Evolutionary conservation across 2,888 invertebrate genomes (phyloP).

Genomic region (Camponotus fellah): DNA sequence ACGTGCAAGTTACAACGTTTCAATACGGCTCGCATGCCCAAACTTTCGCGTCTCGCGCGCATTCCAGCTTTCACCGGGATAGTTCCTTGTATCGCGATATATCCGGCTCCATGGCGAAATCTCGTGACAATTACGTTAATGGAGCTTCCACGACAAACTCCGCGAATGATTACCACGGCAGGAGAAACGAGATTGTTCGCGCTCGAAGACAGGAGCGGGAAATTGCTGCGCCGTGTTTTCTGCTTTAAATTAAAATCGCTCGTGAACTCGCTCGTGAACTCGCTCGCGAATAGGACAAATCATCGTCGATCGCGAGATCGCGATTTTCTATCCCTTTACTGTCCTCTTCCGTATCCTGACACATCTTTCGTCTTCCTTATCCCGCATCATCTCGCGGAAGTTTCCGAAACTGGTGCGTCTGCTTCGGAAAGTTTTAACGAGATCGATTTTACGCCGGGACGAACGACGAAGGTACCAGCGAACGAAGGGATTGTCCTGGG

Average conservation of each 20-base stretch:
- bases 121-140: conserved; percentile 56
- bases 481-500: conserved; percentile 62
- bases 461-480: conserved; percentile 50
- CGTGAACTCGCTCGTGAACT: conserved; percentile 14
- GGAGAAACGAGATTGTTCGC: conserved; percentile 59
- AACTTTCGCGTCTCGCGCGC: conserved; percentile 56
- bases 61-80: conserved; percentile 44
- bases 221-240: conserved; percentile 33
- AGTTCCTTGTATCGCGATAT: conserved; percentile 39
- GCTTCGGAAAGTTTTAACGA: conserved; percentile 78
- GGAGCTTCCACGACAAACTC: conserved; percentile 19
- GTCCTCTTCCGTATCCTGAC: conserved; percentile 40
- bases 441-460: conserved; percentile 76
- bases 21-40: conserved; percentile 45
- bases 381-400: conserved; percentile 63
- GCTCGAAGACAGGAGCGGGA: conserved; percentile 3
- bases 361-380: conserved; percentile 57
- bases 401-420: conserved; percentile 76
- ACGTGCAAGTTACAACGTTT: conserved; percentile 52
- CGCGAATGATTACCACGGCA: conserved; percentile 36
- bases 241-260: conserved; percentile 35
- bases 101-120: conserved; percentile 46
- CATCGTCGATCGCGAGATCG: conserved; percentile 45
- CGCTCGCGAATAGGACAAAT: conserved; percentile 46
- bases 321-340: conserved; percentile 63